Evolutionary conservation across 1,140 invertebrate genomes (phyloP), one percentile per base, ranked within the genome.

Genomic region (Pectinophora gossypiella): DNA sequence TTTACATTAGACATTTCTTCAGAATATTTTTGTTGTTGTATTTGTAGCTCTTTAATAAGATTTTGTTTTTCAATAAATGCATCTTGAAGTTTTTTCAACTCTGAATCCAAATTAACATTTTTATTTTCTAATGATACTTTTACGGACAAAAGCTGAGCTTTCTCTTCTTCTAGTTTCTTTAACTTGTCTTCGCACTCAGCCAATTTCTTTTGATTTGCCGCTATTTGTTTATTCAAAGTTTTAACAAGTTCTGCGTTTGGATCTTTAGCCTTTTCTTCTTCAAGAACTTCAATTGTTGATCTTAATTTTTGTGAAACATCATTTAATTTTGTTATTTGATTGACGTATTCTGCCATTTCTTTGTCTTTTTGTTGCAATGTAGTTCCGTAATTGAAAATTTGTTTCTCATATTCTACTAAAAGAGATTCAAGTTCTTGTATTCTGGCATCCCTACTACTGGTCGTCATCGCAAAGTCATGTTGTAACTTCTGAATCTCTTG

Each of bases 271-370:
- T 87, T 85, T 56, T 87, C 82, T 60, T 87, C 82, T 64, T 88
- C 83, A 23, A 90, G 82, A 55, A 89, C 63, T 57, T 86, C 79
- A 51, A 88, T 68, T 10, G 82, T 85, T 19, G 81, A 87, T 68
- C 80, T 85, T 19, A 88, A 59, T 66, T 85, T 87, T 46, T 87
- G 83, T 46, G 82, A 81, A 16, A 85, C 63, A 52, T 85, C 83
- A 66, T 89, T 88, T 15, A 89, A 55, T 68, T 85, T 85, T 19
- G 88, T 82, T 22, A 89, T 87, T 84, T 89, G 88, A 49, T 89
- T 85, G 3, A 88, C 76, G 46, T 81, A 80, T 58, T 88, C 84
- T 15, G 76, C 67, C 18, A 86, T 65, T 65, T 89, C 82, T 68
- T 88, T 89, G 36, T 90, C 74, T 68, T 88, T 88, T 55, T 79